These are phyloP conservation scores for Mnemiopsis leidyi DNA, from an alignment of 37 sponge, comb jelly and placozoan species.

Conservation along the genomic window DNA sequence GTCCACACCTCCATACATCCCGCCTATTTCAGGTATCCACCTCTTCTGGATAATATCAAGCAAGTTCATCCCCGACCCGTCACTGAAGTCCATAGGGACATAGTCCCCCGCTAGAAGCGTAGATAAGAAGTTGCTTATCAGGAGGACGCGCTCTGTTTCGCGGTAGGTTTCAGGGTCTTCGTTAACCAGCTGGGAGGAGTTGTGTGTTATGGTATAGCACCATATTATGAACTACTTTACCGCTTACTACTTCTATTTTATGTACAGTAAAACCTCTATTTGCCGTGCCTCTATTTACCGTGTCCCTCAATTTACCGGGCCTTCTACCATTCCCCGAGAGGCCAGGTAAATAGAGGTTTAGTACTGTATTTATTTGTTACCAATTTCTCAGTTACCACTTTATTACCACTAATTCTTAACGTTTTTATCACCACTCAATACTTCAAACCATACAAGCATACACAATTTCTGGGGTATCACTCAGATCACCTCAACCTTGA, in stretches of 20 bases:
- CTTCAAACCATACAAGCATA: too few relatives aligned
- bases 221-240: too few relatives aligned
- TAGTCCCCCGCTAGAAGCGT: neutral
- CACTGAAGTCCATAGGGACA: neutral
- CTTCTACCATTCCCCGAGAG: too few relatives aligned
- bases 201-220: neutral
- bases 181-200: neutral
- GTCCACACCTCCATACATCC: neutral
- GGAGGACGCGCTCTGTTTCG: neutral
- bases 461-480: too few relatives aligned
- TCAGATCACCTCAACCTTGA: too few relatives aligned
- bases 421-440: too few relatives aligned
- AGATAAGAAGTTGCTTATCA: constrained; percentile 8
- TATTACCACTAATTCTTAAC: too few relatives aligned
- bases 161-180: neutral
- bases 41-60: neutral
- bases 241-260: too few relatives aligned
- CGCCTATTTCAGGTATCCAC: neutral
- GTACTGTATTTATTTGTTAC: neutral
- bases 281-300: too few relatives aligned
- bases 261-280: too few relatives aligned
- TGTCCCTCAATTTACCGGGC: too few relatives aligned
- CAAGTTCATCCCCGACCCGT: constrained; percentile 25
- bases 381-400: neutral
- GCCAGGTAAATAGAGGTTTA: too few relatives aligned